phyloP scores from a whole-genome alignment of 2,888 invertebrate genomes.

The Tubulanus polymorphus region DNA sequence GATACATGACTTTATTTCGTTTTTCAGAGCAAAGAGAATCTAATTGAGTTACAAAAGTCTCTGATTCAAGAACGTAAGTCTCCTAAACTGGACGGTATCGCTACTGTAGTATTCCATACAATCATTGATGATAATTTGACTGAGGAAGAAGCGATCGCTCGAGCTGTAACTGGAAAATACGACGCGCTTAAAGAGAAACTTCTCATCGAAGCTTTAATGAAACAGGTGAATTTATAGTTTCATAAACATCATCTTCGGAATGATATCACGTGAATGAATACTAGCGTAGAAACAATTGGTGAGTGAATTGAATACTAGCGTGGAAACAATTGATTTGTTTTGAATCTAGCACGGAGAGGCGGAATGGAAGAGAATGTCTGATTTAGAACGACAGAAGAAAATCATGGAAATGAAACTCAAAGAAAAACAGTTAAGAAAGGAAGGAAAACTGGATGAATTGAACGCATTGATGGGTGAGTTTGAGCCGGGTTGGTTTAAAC shows the following conservation, averaged over 20 bases:
- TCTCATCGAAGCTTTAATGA: conserved; percentile 39
- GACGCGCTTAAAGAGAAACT: conserved; percentile 44
- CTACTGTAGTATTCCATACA: conserved; percentile 25
- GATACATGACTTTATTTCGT: too few relatives aligned
- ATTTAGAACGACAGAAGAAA: conserved; percentile 29
- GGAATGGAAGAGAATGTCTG: conserved; percentile 34
- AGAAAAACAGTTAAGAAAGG: conserved; percentile 30
- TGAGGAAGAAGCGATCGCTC: conserved; percentile 27
- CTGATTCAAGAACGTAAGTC: background rate
- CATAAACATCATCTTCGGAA: too few relatives aligned
- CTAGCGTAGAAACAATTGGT: too few relatives aligned
- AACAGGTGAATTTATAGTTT: conserved; percentile 32
- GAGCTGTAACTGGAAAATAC: conserved; percentile 45
- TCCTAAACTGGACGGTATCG: conserved; percentile 25
- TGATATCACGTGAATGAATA: too few relatives aligned
- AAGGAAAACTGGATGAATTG: conserved; percentile 34
- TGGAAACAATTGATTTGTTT: too few relatives aligned
- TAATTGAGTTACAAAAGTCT: background rate
- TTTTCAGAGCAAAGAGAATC: background rate
- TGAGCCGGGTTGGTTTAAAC: too few relatives aligned
- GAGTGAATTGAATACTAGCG: too few relatives aligned
- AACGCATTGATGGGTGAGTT: conserved; percentile 21
- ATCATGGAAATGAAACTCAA: conserved; percentile 33
- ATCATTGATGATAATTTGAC: conserved; percentile 13
- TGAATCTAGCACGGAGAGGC: conserved; percentile 32